Evolutionary conservation across 2,888 invertebrate genomes (phyloP), one percentile per base, ranked within the genome.

Genomic region (Saturnia pavonia): DNA sequence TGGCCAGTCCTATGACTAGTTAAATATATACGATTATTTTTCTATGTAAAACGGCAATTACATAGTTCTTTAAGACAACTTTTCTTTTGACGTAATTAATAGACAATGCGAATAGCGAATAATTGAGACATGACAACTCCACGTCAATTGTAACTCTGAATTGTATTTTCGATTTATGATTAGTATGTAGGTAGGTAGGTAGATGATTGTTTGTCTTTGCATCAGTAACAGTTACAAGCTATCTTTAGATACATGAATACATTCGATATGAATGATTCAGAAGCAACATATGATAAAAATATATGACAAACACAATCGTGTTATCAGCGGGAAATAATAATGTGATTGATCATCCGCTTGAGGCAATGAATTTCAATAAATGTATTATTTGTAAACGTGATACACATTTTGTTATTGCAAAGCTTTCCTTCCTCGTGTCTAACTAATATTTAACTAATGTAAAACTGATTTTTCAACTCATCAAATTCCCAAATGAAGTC

Each of bases 251-350:
- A 14, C 16, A 14, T 27, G 57, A 27, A 14, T 27, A 60, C 57
- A 60, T 60, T 4, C 57, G 57, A 60, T 60, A 60, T 60, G 54
- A 22, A 54, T 54, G 57, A 60, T 25, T 60, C 57, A 60, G 57
- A 25, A 27, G 57, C 57, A 25, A 12, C 12, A 6, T 25, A 60
- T 60, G 57, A 60, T 60, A 60, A 60, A 14, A 60, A 12, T 60
- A 60, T 27, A 60, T 60, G 27, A 60, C 57, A 60, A 60, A 60
- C 27, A 60, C 19, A 60, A 60, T 60, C 27, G 27, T n/a, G n/a
- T 14, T 60, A 60, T 60, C 57, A 14, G 57, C 57, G 57, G 57
- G 27, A 60, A 60, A 60, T 60, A 60, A 12, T 60, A 60, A 60
- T 60, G 57, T 60, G 14, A 25, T 27, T 27, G 12, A 60, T 60